phyloP scores from a whole-genome alignment of 2,113 vertebrate genomes.

The Cairina moschata region DNA sequence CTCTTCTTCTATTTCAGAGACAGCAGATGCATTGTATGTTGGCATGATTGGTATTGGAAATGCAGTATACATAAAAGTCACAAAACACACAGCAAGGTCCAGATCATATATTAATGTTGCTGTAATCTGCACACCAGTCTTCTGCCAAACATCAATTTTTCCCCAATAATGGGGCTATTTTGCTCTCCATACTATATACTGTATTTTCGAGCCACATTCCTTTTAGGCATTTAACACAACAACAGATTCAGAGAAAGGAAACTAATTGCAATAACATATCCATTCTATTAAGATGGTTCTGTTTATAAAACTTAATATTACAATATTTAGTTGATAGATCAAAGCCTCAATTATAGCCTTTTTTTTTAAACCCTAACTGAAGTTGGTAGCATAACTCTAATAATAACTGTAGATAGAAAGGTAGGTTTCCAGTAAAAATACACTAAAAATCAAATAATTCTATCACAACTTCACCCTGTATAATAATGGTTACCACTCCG shows the following conservation, averaged over 20 bases:
- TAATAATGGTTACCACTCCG: not conserved
- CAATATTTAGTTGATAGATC: not conserved
- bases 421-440: not conserved
- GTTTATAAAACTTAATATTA: not conserved
- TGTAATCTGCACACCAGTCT: constrained; percentile 1
- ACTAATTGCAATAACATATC: constrained; percentile 53
- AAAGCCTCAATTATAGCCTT: not conserved
- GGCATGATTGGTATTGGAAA: constrained; percentile 31
- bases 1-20: constrained; percentile 8
- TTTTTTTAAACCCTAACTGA: not conserved
- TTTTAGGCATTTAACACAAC: constrained; percentile 46
- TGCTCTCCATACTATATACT: constrained; percentile 38
- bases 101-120: constrained; percentile 23
- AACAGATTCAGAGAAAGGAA: constrained; percentile 29
- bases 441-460: not conserved
- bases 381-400: not conserved
- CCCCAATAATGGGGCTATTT: constrained; percentile 40
- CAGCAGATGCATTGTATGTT: constrained; percentile 28
- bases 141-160: constrained; percentile 63
- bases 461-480: not conserved
- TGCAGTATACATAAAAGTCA: constrained; percentile 15
- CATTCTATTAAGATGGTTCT: constrained; percentile 4
- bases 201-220: constrained; percentile 4
- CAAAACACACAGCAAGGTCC: constrained; percentile 35
- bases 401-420: not conserved